These are phyloP conservation scores for Hozukius guyotensis DNA, from an alignment of 2,797 vertebrate species.

Conservation along the genomic window DNA sequence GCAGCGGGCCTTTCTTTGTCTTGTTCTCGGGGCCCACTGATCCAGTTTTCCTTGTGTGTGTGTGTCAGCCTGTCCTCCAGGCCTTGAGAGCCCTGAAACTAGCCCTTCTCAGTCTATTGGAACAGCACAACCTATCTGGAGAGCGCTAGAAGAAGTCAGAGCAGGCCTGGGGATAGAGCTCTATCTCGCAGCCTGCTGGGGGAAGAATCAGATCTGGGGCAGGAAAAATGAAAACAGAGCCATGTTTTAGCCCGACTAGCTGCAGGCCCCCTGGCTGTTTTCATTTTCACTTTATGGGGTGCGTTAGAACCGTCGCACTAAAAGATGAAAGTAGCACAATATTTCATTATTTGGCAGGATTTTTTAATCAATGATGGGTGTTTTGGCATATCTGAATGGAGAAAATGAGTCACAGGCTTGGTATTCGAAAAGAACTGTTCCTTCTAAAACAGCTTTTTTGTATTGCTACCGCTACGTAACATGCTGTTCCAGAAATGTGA, in stretches of 20 bases:
- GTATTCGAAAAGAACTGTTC: constrained; percentile 11
- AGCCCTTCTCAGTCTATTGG: constrained; percentile 57
- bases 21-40: constrained; percentile 66
- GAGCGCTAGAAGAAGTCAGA: constrained; percentile 73
- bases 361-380: constrained; percentile 41
- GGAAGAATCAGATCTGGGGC: constrained; percentile 77
- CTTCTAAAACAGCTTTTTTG: constrained; percentile 27
- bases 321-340: constrained; percentile 56
- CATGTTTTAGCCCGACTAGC: constrained; percentile 58
- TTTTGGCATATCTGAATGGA: constrained; percentile 24
- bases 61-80: constrained; percentile 71
- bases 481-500: constrained; percentile 10
- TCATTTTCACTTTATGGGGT: constrained; percentile 18
- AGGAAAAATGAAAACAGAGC: constrained; percentile 66
- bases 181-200: constrained; percentile 71
- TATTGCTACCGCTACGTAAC: neutral
- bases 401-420: constrained; percentile 18
- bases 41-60: constrained; percentile 63
- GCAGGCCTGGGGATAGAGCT: constrained; percentile 73
- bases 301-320: constrained; percentile 40
- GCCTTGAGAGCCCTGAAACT: constrained; percentile 67
- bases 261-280: constrained; percentile 24
- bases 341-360: constrained; percentile 34
- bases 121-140: constrained; percentile 63
- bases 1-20: constrained; percentile 57